phyloP scores from a whole-genome alignment of 2,797 vertebrate genomes.

The Sebastes dallii region DNA sequence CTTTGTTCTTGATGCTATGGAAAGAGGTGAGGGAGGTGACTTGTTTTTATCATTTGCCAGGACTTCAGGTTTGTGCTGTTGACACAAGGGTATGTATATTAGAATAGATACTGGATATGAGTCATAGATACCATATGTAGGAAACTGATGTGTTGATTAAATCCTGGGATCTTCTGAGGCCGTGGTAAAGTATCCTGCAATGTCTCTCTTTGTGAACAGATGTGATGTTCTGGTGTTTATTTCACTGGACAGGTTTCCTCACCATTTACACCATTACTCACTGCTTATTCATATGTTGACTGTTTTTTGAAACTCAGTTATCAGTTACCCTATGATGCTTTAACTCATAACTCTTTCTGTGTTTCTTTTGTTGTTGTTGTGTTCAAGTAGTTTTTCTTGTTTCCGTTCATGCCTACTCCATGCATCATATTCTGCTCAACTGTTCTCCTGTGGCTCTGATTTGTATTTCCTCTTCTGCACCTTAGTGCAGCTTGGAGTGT shows the following conservation, averaged over 20 bases:
- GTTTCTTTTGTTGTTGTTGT: background rate
- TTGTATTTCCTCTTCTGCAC: background rate
- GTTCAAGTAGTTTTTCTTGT: background rate
- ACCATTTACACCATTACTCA: no score
- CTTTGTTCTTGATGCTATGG: background rate
- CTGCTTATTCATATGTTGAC: background rate
- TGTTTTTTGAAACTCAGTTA: background rate
- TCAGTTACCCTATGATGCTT: background rate
- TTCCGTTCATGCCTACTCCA: background rate
- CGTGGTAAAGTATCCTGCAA: background rate
- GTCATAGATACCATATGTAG: background rate
- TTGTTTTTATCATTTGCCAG: background rate
- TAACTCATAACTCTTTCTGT: background rate
- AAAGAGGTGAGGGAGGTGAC: no score
- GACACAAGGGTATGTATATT: background rate
- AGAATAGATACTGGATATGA: background rate
- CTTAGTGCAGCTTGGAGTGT: background rate
- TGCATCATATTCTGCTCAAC: background rate
- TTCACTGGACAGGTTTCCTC: background rate
- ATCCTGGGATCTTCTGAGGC: background rate
- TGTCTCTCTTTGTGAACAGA: background rate
- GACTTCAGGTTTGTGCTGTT: background rate
- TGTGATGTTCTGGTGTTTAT: background rate
- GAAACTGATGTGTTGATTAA: background rate
- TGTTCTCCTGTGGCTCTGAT: background rate